Evolutionary conservation across 2,797 vertebrate species (phyloP), one percentile per base, ranked within the genome.

Genomic region (Takifugu rubripes): DNA sequence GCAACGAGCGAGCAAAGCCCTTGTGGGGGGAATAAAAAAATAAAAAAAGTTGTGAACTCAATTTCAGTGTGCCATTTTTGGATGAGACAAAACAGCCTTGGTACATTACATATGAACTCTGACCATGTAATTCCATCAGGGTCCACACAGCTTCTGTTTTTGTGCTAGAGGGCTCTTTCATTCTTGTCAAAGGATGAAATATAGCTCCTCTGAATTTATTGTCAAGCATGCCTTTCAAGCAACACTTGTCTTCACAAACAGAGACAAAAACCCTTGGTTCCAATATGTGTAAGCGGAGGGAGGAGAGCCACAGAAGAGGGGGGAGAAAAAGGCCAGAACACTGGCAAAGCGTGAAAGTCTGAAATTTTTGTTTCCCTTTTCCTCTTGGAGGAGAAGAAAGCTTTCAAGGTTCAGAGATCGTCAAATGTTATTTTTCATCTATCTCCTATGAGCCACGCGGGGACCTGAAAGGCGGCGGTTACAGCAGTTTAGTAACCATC

Each of bases 361-460:
- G 81, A 61, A 85, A 77, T 75, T 82, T 78, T 82, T 62, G 2
- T 10, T 29, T 87, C 59, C 68, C 67, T 57, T 78, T 83, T 82
- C 66, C 64, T 84, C 66, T 85, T 21, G 25, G 49, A 74, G 76
- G 25, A 73, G 76, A 84, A 82, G 55, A 78, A 87, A 71, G 70
- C 70, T 84, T 89, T 87, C 85, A 90, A 88, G 80, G 86, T 84
- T 69, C 74, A 70, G 52, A 86, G 77, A 91, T 87, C 85, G 84
- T 77, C 70, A 87, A 89, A 88, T 84, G 69, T 78, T 84, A 74
- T 89, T 90, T 91, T 79, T 79, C 76, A 69, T 84, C 63, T 82
- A 51, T 65, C 66, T 60, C 77, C 84, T 87, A 76, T 70, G 61
- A 72, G 71, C 71, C 83, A 78, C 66, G 82, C 67, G 65, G 72